Conservation (phyloP, 2,888 invertebrate genomes). For the Nineta flava region DNA sequence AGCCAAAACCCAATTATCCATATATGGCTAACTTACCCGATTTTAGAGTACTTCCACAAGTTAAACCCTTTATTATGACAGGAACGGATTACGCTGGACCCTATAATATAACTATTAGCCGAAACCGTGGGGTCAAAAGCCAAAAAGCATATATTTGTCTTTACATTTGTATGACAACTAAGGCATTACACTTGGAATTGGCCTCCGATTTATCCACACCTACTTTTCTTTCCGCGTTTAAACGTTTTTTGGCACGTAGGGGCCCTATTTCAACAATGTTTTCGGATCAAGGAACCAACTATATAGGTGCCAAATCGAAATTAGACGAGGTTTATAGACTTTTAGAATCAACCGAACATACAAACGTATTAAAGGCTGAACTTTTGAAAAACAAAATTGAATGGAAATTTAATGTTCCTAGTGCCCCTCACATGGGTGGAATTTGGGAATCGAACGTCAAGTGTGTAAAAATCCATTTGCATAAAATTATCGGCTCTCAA, state of each 20-base stretch:
- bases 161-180: constrained; percentile 15
- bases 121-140: constrained; percentile 8
- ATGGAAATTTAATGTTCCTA: constrained; percentile 7
- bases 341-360: not conserved
- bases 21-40: not conserved
- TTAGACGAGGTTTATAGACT: constrained; percentile 1
- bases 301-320: constrained; percentile 14
- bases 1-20: not conserved
- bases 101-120: not conserved
- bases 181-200: constrained; percentile 15
- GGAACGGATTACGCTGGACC: not conserved
- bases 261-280: constrained; percentile 12
- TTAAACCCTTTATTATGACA: not conserved
- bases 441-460: not conserved
- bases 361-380: constrained; percentile 4
- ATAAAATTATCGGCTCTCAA: not conserved
- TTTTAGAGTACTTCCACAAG: not conserved
- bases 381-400: constrained; percentile 5
- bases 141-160: constrained; percentile 14
- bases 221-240: constrained; percentile 12
- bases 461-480: not conserved
- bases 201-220: constrained; percentile 12
- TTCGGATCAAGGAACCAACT: constrained; percentile 17
- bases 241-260: constrained; percentile 15
- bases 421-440: not conserved